A percentile compares a stretch with the other conserved stretches of the same genome.
These are phyloP conservation scores for Patella pellucida DNA, from an alignment of 2,888 invertebrate species.

Conservation along the genomic window DNA sequence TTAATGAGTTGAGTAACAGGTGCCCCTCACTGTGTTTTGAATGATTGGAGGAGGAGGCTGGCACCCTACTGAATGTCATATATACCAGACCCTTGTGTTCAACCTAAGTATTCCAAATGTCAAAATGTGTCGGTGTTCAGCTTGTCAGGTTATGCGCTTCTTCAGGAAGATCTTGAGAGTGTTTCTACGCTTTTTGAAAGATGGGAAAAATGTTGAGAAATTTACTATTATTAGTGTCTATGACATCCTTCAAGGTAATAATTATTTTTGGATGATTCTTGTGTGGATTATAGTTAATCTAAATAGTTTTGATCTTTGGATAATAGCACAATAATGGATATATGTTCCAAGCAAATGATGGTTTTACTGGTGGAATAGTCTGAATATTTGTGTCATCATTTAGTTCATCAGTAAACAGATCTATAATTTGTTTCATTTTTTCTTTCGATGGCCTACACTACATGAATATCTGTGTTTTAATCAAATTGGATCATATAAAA, in stretches of 20 bases:
- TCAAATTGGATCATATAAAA: no score
- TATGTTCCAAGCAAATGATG: no score
- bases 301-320: no score
- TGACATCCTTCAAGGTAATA: constrained; percentile 1
- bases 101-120: not conserved
- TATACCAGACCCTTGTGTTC: not conserved
- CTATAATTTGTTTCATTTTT: no score
- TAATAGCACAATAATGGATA: no score
- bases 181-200: not conserved
- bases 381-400: no score
- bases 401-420: no score
- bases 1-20: constrained; percentile 4
- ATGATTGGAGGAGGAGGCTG: not conserved
- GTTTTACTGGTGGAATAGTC: no score
- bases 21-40: constrained; percentile 3
- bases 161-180: not conserved
- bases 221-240: not conserved
- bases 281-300: no score
- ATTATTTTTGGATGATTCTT: no score
- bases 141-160: constrained; percentile 6
- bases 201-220: not conserved
- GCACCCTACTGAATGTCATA: not conserved
- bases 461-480: no score
- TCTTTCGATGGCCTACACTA: no score
- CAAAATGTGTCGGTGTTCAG: constrained; percentile 9